Evolutionary conservation across 2,888 invertebrate species (phyloP).

Genomic region (Noctua fimbriata): DNA sequence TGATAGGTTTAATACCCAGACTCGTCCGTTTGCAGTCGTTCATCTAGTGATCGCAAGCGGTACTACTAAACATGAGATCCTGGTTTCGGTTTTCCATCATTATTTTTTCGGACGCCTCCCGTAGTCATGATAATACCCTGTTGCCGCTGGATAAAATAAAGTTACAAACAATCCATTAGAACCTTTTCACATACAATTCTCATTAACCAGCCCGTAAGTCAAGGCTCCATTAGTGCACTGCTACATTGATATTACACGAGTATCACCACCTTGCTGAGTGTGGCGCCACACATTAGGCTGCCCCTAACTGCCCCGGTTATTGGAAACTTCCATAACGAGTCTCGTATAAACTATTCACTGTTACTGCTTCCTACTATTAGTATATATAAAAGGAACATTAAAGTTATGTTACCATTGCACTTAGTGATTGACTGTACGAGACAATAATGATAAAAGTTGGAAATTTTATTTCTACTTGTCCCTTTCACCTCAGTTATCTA

Average conservation of each 20-base stretch:
- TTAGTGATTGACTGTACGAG: neutral
- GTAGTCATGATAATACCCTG: neutral
- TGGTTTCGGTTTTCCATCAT: neutral
- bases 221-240: neutral
- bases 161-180: neutral
- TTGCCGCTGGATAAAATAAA: neutral
- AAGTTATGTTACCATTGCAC: neutral
- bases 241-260: neutral
- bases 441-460: slow-evolving; percentile 5
- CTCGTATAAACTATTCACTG: slow-evolving; percentile 36
- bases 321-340: slow-evolving; percentile 13
- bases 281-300: slow-evolving; percentile 47
- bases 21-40: neutral
- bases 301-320: slow-evolving; percentile 24
- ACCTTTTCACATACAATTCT: slow-evolving; percentile 5
- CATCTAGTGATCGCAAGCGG: neutral
- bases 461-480: neutral
- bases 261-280: neutral
- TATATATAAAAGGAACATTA: slow-evolving; percentile 20
- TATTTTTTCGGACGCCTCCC: neutral
- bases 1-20: no score
- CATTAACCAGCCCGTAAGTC: neutral
- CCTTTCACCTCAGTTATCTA: neutral
- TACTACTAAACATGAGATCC: neutral
- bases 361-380: slow-evolving; percentile 20